These are phyloP conservation scores for Halesus radiatus DNA, from an alignment of 1,140 invertebrate genomes.

Conservation along the genomic window DNA sequence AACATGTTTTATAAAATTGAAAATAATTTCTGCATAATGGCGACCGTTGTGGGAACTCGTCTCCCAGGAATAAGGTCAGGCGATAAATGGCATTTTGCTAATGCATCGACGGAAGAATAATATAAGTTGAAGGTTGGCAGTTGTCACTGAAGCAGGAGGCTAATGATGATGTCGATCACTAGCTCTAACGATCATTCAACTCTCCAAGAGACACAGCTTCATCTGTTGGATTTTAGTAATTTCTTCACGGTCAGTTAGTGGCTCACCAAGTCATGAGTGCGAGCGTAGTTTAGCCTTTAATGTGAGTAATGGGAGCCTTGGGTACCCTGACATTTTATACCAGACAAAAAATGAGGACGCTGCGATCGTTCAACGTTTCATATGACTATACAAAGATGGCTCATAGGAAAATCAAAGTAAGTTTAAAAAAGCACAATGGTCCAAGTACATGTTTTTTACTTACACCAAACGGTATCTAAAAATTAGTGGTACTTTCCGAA, in stretches of 20 bases:
- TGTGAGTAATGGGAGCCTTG: background rate
- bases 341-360: too few species aligned
- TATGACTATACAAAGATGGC: too few species aligned
- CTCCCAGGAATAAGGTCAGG: background rate
- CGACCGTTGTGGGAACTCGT: conserved; percentile 3
- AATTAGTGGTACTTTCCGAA: too few species aligned
- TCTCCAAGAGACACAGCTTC: too few species aligned
- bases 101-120: background rate
- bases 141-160: background rate
- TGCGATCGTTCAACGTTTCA: too few species aligned
- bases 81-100: background rate
- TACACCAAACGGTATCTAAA: too few species aligned
- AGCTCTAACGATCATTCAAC: conserved; percentile 20
- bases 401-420: too few species aligned
- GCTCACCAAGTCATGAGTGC: background rate
- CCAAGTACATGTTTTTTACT: too few species aligned
- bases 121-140: conserved; percentile 8
- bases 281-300: background rate
- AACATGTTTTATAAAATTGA: background rate
- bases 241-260: background rate
- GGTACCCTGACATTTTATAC: too few species aligned
- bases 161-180: conserved; percentile 17
- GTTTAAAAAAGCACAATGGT: too few species aligned
- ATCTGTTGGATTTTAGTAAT: background rate
- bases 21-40: background rate